These are phyloP conservation scores for Tapirus indicus DNA, from an alignment of 2,797 vertebrate genomes.

Conservation along the genomic window DNA sequence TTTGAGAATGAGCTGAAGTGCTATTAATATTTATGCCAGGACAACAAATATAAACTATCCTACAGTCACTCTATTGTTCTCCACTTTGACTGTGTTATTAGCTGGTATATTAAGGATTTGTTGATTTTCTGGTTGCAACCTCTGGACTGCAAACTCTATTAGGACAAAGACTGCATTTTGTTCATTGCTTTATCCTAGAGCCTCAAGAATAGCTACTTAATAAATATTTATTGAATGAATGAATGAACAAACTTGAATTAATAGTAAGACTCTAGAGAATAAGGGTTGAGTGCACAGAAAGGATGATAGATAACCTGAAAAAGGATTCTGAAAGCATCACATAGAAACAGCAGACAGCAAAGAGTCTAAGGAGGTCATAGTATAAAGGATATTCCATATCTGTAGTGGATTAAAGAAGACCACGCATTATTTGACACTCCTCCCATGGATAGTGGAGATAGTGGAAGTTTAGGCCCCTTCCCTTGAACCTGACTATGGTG, in stretches of 20 bases:
- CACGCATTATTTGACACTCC: neutral
- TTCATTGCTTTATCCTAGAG: neutral
- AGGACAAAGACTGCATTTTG: neutral
- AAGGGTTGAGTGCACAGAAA: neutral
- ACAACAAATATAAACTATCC: neutral
- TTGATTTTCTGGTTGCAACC: neutral
- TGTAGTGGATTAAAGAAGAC: neutral
- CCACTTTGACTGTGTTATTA: neutral
- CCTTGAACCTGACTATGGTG: too few species aligned
- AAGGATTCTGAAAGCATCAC: neutral
- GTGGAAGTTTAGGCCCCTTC: too few species aligned
- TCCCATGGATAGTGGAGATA: too few species aligned
- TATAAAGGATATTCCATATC: neutral
- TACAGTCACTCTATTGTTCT: too few species aligned
- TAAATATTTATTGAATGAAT: neutral
- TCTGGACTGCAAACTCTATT: neutral
- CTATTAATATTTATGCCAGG: neutral
- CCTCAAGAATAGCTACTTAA: neutral
- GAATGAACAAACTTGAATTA: neutral
- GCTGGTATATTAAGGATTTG: neutral
- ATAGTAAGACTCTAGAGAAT: neutral
- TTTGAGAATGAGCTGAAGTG: neutral
- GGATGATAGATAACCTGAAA: neutral
- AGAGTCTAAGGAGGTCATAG: neutral
- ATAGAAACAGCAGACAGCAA: neutral